Conservation (phyloP, 2,113 vertebrate genomes). For the Corythornis cristatus region DNA sequence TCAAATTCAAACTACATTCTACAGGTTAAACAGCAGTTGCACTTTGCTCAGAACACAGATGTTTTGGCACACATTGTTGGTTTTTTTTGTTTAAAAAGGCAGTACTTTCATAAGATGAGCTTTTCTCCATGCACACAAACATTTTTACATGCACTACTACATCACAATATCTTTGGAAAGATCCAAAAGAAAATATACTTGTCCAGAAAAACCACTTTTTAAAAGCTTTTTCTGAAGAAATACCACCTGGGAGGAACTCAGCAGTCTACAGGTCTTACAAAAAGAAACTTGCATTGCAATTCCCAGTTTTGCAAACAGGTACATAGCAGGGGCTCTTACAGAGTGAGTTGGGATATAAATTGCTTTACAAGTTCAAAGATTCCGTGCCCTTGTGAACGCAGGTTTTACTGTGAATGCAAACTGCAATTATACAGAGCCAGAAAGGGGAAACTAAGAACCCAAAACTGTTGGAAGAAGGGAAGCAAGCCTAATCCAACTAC, state of each 20-base stretch:
- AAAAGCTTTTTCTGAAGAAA: slow-evolving; percentile 19
- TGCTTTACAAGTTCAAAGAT: background rate
- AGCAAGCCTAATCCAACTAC: slow-evolving; percentile 36
- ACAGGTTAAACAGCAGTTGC: slow-evolving; percentile 33
- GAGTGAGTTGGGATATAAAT: background rate
- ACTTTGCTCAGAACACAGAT: slow-evolving; percentile 49
- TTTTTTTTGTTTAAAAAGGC: background rate
- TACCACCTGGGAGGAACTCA: background rate
- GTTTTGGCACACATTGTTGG: background rate
- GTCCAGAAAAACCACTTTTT: slow-evolving; percentile 7
- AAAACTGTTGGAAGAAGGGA: slow-evolving; percentile 16
- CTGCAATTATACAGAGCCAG: slow-evolving; percentile 47
- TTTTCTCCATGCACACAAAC: slow-evolving; percentile 66
- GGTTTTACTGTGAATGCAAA: background rate
- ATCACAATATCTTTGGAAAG: slow-evolving; percentile 15
- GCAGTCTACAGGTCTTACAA: background rate
- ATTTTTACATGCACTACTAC: slow-evolving; percentile 58
- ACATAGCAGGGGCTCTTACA: slow-evolving; percentile 31
- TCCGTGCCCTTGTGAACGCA: background rate
- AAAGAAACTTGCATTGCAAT: slow-evolving; percentile 18
- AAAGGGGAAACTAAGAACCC: slow-evolving; percentile 32
- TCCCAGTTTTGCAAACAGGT: slow-evolving; percentile 26
- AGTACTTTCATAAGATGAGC: slow-evolving; percentile 6
- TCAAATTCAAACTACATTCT: slow-evolving; percentile 31
- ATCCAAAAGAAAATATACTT: background rate